Evolutionary conservation across 2,888 invertebrate species (phyloP).

Genomic region (Athalia circularis): DNA sequence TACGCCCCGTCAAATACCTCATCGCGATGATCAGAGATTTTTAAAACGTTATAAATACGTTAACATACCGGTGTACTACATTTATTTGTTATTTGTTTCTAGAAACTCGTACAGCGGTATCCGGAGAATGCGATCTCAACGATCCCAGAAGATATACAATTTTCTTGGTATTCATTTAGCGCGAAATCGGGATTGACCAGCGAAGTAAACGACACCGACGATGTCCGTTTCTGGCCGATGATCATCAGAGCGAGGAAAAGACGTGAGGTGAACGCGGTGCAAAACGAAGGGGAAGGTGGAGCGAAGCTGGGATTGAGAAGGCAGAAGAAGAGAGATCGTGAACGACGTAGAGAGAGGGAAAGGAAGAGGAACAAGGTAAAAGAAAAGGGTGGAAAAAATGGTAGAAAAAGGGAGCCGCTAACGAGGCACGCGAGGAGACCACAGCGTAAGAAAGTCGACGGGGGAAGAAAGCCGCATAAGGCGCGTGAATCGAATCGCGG

Average conservation of each 20-base stretch:
- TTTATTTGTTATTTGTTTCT: neutral
- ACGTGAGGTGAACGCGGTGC: neutral
- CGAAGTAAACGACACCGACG: neutral
- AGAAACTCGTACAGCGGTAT: neutral
- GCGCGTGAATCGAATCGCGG: slow-evolving; percentile 2
- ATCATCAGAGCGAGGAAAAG: slow-evolving; percentile 16
- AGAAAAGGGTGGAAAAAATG: slow-evolving; percentile 23
- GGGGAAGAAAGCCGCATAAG: slow-evolving; percentile 1
- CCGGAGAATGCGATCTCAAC: neutral
- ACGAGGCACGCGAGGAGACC: slow-evolving; percentile 37
- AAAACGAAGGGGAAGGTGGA: neutral
- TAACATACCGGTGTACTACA: neutral
- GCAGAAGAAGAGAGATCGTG: slow-evolving; percentile 7
- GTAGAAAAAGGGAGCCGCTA: slow-evolving; percentile 42
- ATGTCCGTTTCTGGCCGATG: slow-evolving; percentile 13
- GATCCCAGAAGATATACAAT: slow-evolving; percentile 4
- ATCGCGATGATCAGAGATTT: neutral
- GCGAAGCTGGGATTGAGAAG: neutral
- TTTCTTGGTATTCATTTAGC: slow-evolving; percentile 15
- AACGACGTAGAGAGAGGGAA: slow-evolving; percentile 6
- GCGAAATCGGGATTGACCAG: slow-evolving; percentile 18
- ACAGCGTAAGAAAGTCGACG: neutral
- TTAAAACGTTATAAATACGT: neutral
- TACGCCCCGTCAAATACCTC: neutral
- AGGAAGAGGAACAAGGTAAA: neutral